These are phyloP conservation scores for Himantopus leucocephalus DNA, from an alignment of 2,113 vertebrate genomes.

Conservation along the genomic window DNA sequence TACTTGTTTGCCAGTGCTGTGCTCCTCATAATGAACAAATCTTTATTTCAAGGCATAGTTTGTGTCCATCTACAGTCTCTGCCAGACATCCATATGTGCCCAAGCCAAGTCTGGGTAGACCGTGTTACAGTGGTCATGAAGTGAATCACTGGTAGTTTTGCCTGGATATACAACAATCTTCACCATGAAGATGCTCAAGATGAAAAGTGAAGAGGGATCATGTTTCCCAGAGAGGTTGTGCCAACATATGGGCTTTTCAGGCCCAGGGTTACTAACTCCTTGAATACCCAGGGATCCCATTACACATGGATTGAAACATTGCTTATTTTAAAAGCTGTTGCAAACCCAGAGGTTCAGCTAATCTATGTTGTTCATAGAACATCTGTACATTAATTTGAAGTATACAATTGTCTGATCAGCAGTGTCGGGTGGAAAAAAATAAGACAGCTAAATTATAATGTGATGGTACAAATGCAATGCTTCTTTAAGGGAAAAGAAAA, in stretches of 20 bases:
- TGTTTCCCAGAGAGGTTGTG: not conserved
- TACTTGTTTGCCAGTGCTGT: not conserved
- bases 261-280: not conserved
- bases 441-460: not conserved
- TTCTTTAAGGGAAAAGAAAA: not conserved
- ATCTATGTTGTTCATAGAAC: not conserved
- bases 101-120: not conserved
- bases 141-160: not conserved
- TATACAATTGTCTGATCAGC: not conserved
- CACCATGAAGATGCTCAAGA: not conserved
- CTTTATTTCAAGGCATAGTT: not conserved
- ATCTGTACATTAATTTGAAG: not conserved
- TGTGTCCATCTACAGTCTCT: not conserved
- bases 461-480: not conserved
- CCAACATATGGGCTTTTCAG: not conserved
- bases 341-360: not conserved
- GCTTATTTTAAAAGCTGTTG: not conserved
- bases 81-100: not conserved
- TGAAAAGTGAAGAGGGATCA: not conserved
- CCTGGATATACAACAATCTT: not conserved
- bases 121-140: rapidly evolving
- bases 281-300: not conserved
- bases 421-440: not conserved
- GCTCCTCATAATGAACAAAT: not conserved
- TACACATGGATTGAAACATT: not conserved